Evolutionary conservation across 2,113 vertebrate species (phyloP).

Genomic region (Caracal caracal): DNA sequence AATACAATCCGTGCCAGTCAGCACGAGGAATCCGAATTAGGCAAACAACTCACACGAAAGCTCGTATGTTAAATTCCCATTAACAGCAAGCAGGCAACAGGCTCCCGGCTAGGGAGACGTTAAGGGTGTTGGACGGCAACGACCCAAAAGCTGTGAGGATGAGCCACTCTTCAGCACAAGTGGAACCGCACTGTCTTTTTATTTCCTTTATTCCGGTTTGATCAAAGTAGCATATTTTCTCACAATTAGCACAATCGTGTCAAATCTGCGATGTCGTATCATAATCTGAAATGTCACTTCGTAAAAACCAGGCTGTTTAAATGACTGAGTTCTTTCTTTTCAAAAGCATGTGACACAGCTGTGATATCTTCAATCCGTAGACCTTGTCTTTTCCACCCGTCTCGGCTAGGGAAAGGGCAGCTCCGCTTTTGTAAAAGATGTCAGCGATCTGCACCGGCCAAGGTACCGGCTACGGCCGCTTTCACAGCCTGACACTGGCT

Average conservation of each 20-base stretch:
- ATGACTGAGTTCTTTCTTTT: conserved; percentile 75
- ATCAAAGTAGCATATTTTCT: conserved; percentile 78
- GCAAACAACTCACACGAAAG: conserved; percentile 78
- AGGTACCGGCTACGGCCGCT: background rate
- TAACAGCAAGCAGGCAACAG: conserved; percentile 77
- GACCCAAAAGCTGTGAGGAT: conserved; percentile 68
- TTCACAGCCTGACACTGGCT: background rate
- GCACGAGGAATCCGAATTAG: conserved; percentile 82
- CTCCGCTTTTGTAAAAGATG: background rate
- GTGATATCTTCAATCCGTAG: conserved; percentile 51
- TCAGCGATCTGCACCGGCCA: background rate
- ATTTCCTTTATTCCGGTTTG: conserved; percentile 64
- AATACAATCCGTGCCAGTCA: conserved; percentile 87
- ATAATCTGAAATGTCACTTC: conserved; percentile 79
- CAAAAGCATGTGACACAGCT: conserved; percentile 63
- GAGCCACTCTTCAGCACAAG: conserved; percentile 65
- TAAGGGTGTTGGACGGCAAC: conserved; percentile 68
- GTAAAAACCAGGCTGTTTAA: conserved; percentile 77
- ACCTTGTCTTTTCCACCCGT: background rate
- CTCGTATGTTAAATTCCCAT: conserved; percentile 79
- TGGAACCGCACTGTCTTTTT: conserved; percentile 68
- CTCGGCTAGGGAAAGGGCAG: background rate
- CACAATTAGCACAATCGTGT: conserved; percentile 76
- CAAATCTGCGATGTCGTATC: conserved; percentile 76
- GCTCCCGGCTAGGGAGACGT: conserved; percentile 73